Evolutionary conservation across 2,113 vertebrate species (phyloP).

Genomic region (Barnardius zonarius): DNA sequence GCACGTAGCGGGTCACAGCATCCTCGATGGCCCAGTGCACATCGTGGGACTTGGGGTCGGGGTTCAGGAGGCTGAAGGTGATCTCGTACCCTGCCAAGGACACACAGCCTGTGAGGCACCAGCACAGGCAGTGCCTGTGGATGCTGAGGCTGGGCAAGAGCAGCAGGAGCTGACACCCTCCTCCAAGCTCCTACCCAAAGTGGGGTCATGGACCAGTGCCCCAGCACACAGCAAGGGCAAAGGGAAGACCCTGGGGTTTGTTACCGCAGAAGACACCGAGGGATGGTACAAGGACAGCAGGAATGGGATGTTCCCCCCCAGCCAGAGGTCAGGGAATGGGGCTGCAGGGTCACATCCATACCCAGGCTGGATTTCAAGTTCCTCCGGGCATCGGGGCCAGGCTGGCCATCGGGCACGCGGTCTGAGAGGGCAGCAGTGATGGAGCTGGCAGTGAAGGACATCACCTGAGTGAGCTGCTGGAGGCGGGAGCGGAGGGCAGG

Average conservation of each 20-base stretch:
- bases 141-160: fast-evolving
- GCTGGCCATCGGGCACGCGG: conserved; percentile 77
- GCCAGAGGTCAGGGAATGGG: not conserved
- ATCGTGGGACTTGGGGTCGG: conserved; percentile 87
- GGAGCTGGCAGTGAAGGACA: conserved; percentile 87
- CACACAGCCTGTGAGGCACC: not conserved
- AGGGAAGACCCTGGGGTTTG: not conserved
- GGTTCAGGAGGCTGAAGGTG: conserved; percentile 95
- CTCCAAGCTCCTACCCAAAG: not conserved
- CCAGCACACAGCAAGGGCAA: not conserved
- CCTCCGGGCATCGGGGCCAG: conserved; percentile 83
- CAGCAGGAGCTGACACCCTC: not conserved
- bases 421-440: conserved; percentile 82
- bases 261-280: not conserved
- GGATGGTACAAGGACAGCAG: not conserved
- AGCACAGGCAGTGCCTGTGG: not conserved
- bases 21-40: conserved; percentile 91
- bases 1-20: conserved; percentile 81
- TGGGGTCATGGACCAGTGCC: fast-evolving
- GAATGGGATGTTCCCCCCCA: fast-evolving
- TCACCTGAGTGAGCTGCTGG: conserved; percentile 78
- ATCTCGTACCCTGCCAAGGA: conserved; percentile 86
- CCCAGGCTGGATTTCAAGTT: conserved; percentile 94
- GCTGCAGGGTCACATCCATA: not conserved
- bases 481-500: conserved; percentile 71